A percentile compares a stretch with the other conserved stretches of the same genome.
Evolutionary conservation across 2,797 vertebrate species (phyloP).

Genomic region (Cyprinella venusta): DNA sequence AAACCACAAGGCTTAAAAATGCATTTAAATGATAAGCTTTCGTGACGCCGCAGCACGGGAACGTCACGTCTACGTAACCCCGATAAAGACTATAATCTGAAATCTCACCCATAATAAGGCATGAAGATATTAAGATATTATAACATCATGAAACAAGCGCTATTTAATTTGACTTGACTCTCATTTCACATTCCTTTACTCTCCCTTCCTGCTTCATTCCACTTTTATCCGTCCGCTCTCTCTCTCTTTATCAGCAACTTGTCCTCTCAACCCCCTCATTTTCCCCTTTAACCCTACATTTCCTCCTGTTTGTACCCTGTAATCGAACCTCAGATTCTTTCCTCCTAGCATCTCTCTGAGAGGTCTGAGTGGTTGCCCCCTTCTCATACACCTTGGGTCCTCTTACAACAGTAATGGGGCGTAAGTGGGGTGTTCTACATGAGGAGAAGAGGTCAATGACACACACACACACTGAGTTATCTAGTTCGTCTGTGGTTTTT

Average conservation of each 20-base stretch:
- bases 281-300: constrained; percentile 18
- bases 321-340: constrained; percentile 2
- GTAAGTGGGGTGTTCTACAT: constrained; percentile 26
- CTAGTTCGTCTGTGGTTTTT: not conserved
- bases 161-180: not conserved
- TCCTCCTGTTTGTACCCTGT: constrained; percentile 30
- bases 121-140: not conserved
- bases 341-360: constrained; percentile 12
- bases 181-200: not conserved
- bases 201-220: constrained; percentile 2
- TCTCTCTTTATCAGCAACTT: not conserved
- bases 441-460: constrained; percentile 12
- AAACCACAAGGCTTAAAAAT: too few species aligned
- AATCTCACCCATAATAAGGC: not conserved
- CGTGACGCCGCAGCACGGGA: not conserved
- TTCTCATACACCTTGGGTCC: constrained; percentile 11
- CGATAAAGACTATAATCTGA: not conserved
- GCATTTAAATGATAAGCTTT: not conserved
- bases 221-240: not conserved
- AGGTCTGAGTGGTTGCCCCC: not conserved
- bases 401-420: not conserved
- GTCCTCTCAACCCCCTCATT: constrained; percentile 27
- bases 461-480: not conserved
- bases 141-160: not conserved
- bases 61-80: not conserved